phyloP scores from a whole-genome alignment of 2,888 invertebrate genomes.

The Drosophila multiciliata region DNA sequence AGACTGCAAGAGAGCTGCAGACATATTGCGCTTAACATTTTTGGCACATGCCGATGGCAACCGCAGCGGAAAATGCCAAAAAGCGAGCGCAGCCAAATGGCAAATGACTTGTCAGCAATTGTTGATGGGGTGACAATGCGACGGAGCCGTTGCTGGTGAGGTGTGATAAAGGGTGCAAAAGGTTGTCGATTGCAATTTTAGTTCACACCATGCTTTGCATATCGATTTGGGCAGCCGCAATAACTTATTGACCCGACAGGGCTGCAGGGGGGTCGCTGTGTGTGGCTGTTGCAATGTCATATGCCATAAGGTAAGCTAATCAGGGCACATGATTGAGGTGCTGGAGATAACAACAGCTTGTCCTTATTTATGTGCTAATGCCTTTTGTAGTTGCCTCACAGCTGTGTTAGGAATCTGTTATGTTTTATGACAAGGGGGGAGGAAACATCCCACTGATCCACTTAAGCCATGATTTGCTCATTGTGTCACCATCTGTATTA shows the following conservation, averaged over 20 bases:
- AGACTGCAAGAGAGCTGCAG: conserved; percentile 47
- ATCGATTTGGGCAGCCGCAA: conserved; percentile 45
- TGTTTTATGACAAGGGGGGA: not conserved
- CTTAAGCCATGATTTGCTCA: not conserved
- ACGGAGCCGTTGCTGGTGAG: not conserved
- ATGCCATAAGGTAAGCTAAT: conserved; percentile 45
- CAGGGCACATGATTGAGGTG: conserved; percentile 38
- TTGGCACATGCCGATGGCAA: conserved; percentile 78
- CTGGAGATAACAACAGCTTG: conserved; percentile 42
- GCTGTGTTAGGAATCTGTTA: not conserved
- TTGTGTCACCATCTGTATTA: not conserved
- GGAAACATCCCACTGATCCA: not conserved
- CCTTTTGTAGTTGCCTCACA: not conserved
- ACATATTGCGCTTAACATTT: conserved; percentile 65
- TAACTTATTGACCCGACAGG: conserved; percentile 24
- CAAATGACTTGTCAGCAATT: conserved; percentile 80
- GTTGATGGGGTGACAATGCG: conserved; percentile 58
- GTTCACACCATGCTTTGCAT: conserved; percentile 53
- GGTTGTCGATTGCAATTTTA: conserved; percentile 48
- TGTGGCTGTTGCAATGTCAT: not conserved
- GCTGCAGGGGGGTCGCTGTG: not conserved
- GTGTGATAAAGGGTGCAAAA: not conserved
- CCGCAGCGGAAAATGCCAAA: conserved; percentile 73
- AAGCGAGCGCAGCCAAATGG: conserved; percentile 67
- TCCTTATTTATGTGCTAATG: conserved; percentile 5